Evolutionary conservation across 2,888 invertebrate genomes (phyloP).

Genomic region (Tanypteryx hageni): DNA sequence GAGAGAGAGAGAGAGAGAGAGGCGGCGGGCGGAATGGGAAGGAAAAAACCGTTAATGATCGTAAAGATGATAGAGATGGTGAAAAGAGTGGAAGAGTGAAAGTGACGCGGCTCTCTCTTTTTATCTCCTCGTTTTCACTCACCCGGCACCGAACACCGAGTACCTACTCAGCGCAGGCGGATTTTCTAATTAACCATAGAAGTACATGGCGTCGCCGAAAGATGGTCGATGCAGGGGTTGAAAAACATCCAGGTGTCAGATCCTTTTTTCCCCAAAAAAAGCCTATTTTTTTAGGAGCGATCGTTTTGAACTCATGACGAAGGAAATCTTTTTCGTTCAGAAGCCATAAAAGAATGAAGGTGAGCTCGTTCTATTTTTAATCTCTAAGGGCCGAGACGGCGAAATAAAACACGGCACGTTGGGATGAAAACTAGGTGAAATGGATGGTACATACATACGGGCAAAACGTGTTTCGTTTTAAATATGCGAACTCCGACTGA

Average conservation of each 20-base stretch:
- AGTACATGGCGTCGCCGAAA: background rate
- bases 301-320: background rate
- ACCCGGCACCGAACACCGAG: background rate
- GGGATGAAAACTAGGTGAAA: too few species aligned
- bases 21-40: background rate
- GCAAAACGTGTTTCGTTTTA: too few species aligned
- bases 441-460: too few species aligned
- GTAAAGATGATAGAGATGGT: background rate
- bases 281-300: background rate
- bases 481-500: too few species aligned
- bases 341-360: background rate
- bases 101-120: background rate
- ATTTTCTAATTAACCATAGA: background rate
- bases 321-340: background rate
- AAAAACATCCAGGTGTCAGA: background rate
- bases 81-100: background rate
- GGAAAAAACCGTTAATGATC: constrained; percentile 28
- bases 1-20: background rate
- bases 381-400: background rate
- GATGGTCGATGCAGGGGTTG: background rate
- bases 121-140: background rate
- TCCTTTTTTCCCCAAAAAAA: background rate
- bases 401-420: background rate
- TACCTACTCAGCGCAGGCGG: background rate
- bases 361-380: background rate